phyloP scores from a whole-genome alignment of 2,888 invertebrate species.

The Unio pictorum region DNA sequence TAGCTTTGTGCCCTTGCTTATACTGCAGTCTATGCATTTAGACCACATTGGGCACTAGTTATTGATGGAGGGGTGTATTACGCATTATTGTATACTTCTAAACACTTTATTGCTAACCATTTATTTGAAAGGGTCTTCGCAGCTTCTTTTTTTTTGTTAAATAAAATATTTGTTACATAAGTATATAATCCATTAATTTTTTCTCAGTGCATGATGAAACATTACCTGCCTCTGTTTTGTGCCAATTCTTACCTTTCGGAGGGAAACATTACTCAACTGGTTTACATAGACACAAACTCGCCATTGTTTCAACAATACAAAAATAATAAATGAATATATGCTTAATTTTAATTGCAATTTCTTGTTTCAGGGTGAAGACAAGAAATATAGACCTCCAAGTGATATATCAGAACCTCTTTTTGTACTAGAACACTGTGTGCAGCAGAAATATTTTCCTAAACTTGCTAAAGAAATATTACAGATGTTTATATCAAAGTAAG shows the following conservation, averaged over 20 bases:
- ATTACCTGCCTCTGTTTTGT: neutral
- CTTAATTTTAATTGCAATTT: neutral
- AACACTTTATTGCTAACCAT: too few relatives aligned
- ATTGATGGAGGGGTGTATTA: too few relatives aligned
- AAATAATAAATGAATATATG: neutral
- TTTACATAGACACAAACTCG: neutral
- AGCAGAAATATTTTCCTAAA: constrained; percentile 75
- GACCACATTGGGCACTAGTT: too few relatives aligned
- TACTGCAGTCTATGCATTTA: too few relatives aligned
- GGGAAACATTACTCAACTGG: neutral
- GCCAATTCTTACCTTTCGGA: neutral
- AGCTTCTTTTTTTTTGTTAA: too few relatives aligned
- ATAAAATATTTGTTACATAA: neutral
- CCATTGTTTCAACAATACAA: neutral
- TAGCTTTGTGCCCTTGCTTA: too few relatives aligned
- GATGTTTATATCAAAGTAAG: constrained; percentile 73
- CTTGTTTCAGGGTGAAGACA: constrained; percentile 76
- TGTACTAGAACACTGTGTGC: constrained; percentile 75
- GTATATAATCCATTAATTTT: neutral
- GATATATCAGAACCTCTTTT: constrained; percentile 78
- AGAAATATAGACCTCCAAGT: constrained; percentile 77
- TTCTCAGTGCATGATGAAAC: neutral
- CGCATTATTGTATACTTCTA: too few relatives aligned
- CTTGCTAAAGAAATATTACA: constrained; percentile 74
- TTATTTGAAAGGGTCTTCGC: too few relatives aligned